These are phyloP conservation scores for Dryobota labecula DNA, from an alignment of 2,888 invertebrate species.

Conservation along the genomic window DNA sequence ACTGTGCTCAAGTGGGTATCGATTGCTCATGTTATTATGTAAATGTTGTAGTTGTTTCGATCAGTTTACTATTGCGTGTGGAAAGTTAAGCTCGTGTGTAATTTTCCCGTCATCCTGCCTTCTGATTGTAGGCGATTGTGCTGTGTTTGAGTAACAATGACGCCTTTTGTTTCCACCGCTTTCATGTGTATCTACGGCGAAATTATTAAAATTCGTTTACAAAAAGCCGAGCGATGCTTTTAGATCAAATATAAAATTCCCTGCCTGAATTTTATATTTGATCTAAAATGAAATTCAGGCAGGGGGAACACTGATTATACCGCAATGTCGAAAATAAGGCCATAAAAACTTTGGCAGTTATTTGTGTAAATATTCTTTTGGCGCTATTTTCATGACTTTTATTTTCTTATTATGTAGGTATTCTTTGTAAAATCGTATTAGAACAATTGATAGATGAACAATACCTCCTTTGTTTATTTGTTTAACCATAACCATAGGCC, in stretches of 20 bases:
- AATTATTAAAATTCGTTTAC: slow-evolving; percentile 40
- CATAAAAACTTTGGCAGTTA: slow-evolving; percentile 48
- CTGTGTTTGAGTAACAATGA: slow-evolving; percentile 63
- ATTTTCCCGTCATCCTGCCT: slow-evolving; percentile 78
- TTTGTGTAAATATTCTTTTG: slow-evolving; percentile 14
- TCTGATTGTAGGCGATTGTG: slow-evolving; percentile 71
- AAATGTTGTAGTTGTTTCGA: slow-evolving; percentile 64
- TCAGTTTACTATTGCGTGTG: slow-evolving; percentile 75
- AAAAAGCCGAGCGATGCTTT: slow-evolving; percentile 22
- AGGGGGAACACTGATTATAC: slow-evolving; percentile 33
- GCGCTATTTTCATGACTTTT: slow-evolving; percentile 7
- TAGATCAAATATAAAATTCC: slow-evolving; percentile 41
- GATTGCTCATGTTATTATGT: slow-evolving; percentile 61
- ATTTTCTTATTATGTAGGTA: not conserved
- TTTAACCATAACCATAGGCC: not conserved
- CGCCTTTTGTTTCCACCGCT: slow-evolving; percentile 59
- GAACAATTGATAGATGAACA: not conserved
- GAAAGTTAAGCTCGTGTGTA: slow-evolving; percentile 76
- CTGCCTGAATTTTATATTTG: too few relatives aligned
- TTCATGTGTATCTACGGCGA: slow-evolving; percentile 30
- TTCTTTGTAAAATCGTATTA: not conserved
- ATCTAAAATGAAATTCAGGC: slow-evolving; percentile 39
- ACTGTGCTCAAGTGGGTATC: slow-evolving; percentile 84
- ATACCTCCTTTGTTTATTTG: not conserved
- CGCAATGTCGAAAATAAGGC: slow-evolving; percentile 45